These are phyloP conservation scores for Esox masquinongy DNA, from an alignment of 2,797 vertebrate genomes.

Conservation along the genomic window DNA sequence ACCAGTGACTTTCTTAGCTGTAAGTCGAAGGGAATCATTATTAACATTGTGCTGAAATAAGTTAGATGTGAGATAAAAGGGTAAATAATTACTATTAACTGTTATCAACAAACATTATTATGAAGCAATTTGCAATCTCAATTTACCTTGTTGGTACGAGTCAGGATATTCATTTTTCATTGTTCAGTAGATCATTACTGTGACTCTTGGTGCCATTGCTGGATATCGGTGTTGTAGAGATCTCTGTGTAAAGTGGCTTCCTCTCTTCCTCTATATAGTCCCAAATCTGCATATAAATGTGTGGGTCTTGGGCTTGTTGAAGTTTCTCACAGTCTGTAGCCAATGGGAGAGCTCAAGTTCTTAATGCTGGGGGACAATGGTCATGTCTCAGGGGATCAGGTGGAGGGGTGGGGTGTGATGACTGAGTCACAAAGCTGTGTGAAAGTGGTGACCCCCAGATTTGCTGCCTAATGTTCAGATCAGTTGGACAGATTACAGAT, in stretches of 20 bases:
- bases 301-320: conserved; percentile 73
- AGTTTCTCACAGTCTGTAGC: conserved; percentile 86
- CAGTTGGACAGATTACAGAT: conserved; percentile 29
- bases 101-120: neutral
- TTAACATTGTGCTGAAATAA: conserved; percentile 17
- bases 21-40: conserved; percentile 39
- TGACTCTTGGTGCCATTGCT: conserved; percentile 75
- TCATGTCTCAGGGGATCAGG: conserved; percentile 36
- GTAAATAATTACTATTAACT: neutral
- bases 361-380: conserved; percentile 44
- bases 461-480: conserved; percentile 32
- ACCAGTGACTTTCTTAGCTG: conserved; percentile 84
- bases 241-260: conserved; percentile 53
- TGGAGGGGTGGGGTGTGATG: conserved; percentile 27
- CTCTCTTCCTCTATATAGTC: conserved; percentile 80
- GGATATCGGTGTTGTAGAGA: conserved; percentile 62
- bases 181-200: conserved; percentile 47
- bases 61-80: neutral
- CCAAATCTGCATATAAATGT: conserved; percentile 77
- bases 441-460: conserved; percentile 47
- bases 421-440: conserved; percentile 20
- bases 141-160: conserved; percentile 72
- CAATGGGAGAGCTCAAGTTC: conserved; percentile 72
- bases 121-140: conserved; percentile 7
- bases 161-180: conserved; percentile 52